phyloP scores from a whole-genome alignment of 2,888 invertebrate genomes.

The Adineta ricciae region DNA sequence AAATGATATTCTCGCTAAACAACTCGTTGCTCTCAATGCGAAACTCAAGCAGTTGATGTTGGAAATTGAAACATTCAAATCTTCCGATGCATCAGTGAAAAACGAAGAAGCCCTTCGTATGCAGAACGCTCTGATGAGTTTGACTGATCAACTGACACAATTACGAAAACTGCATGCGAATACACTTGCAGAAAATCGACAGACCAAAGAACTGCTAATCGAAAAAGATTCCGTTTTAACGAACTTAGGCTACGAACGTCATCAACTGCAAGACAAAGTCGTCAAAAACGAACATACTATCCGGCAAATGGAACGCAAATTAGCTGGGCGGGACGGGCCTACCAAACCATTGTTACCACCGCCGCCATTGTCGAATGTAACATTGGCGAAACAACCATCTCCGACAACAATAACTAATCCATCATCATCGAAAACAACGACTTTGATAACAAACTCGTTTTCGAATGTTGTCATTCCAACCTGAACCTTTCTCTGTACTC shows the following conservation, averaged over 20 bases:
- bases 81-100: constrained; percentile 24
- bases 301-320: constrained; percentile 30
- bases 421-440: neutral
- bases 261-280: constrained; percentile 33
- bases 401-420: neutral
- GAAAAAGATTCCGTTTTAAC: constrained; percentile 33
- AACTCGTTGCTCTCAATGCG: constrained; percentile 26
- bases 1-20: constrained; percentile 33
- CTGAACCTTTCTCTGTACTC: neutral
- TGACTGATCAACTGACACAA: constrained; percentile 31
- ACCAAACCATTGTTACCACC: neutral
- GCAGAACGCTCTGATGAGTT: constrained; percentile 31
- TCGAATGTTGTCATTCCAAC: neutral
- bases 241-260: constrained; percentile 32
- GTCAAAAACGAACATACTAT: constrained; percentile 34
- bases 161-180: constrained; percentile 32
- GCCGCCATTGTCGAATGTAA: too few relatives aligned
- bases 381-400: too few relatives aligned
- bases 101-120: constrained; percentile 33
- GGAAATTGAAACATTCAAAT: constrained; percentile 30
- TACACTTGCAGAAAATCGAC: constrained; percentile 32
- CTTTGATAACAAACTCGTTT: neutral
- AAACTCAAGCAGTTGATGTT: constrained; percentile 31
- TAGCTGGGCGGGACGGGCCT: neutral
- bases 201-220: constrained; percentile 32